Evolutionary conservation across 64 coral and sea anemone genomes (phyloP).

Genomic region (Porites australiensis): DNA sequence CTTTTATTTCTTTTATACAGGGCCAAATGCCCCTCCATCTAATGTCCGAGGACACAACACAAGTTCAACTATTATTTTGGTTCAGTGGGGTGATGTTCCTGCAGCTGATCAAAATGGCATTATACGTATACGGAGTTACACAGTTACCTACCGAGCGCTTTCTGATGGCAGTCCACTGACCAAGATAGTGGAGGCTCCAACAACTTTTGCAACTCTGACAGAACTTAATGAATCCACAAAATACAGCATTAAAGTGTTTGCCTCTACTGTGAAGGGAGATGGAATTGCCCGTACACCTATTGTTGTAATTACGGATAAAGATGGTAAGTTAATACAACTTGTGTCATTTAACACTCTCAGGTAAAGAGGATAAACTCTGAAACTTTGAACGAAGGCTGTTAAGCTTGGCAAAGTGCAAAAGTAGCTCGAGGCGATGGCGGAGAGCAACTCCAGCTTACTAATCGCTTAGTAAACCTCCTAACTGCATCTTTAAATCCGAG

Average conservation of each 20-base stretch:
- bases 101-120: constrained; percentile 1
- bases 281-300: no score
- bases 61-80: constrained; percentile 11
- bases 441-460: no score
- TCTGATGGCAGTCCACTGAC: not conserved
- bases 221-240: not conserved
- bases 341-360: not conserved
- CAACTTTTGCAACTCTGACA: not conserved
- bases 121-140: constrained; percentile 8
- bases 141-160: not conserved
- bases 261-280: not conserved
- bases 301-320: not conserved
- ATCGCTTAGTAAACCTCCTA: no score
- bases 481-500: no score
- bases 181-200: not conserved
- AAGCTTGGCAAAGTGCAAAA: no score
- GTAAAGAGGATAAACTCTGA: not conserved
- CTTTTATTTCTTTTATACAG: not conserved
- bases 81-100: not conserved
- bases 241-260: not conserved
- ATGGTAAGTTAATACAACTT: constrained; percentile 2
- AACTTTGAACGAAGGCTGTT: no score
- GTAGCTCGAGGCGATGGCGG: no score
- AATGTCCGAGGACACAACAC: not conserved
- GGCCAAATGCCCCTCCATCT: not conserved